phyloP scores from a whole-genome alignment of 2,113 vertebrate species.

The Chaenogobius annularis region DNA sequence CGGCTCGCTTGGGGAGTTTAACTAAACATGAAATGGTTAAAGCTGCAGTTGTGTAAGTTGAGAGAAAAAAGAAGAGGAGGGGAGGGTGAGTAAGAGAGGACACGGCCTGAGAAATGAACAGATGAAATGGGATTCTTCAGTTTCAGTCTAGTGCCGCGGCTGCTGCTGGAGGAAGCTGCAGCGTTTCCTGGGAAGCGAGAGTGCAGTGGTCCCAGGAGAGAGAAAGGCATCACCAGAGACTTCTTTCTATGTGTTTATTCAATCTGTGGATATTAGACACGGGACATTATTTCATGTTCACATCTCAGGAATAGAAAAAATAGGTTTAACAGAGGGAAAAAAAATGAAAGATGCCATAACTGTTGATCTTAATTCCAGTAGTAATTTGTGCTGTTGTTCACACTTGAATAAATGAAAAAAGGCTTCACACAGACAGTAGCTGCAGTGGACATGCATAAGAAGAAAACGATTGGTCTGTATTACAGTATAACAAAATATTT shows the following conservation, averaged over 20 bases:
- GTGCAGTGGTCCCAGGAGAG: slow-evolving; percentile 61
- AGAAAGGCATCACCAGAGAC: slow-evolving; percentile 63
- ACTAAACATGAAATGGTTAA: slow-evolving; percentile 78
- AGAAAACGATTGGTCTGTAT: not conserved
- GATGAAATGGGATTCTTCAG: slow-evolving; percentile 63
- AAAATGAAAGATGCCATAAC: slow-evolving; percentile 38
- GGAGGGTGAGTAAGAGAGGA: not conserved
- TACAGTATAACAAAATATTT: not conserved
- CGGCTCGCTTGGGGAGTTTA: slow-evolving; percentile 74
- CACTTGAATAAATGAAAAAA: not conserved
- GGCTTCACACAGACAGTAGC: not conserved
- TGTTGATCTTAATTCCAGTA: slow-evolving; percentile 23
- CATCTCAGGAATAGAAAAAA: slow-evolving; percentile 31
- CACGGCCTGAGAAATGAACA: slow-evolving; percentile 61
- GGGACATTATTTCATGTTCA: slow-evolving; percentile 54
- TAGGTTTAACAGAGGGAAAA: slow-evolving; percentile 53
- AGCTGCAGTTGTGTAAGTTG: slow-evolving; percentile 60
- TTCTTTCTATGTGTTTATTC: slow-evolving; percentile 50
- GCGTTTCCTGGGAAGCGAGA: slow-evolving; percentile 56
- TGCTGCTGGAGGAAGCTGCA: slow-evolving; percentile 48
- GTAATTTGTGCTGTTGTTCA: not conserved
- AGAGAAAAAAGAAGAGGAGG: slow-evolving; percentile 11
- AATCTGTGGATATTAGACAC: slow-evolving; percentile 64
- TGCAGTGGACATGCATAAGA: not conserved
- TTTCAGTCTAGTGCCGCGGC: slow-evolving; percentile 48